Evolutionary conservation across 2,888 invertebrate genomes (phyloP), one percentile per base, ranked within the genome.

Genomic region (Spatulosminthurus flaviceps): DNA sequence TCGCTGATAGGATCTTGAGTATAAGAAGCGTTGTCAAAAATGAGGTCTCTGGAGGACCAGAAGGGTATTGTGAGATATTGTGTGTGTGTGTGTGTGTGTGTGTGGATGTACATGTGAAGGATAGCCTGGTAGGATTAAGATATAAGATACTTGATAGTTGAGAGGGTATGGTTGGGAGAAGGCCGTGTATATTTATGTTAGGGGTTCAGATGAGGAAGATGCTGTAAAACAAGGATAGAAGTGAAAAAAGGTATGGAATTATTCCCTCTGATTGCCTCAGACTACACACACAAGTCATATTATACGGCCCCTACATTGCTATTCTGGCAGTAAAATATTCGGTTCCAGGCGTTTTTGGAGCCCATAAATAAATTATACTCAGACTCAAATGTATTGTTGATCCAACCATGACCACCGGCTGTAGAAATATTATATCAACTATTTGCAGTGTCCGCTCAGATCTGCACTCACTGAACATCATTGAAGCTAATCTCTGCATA

Each of bases 401-500:
- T 61, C 78, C 78, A 73, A 71, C 71, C 78, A 78, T 78, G 78
- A 78, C 78, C 72, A 72, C 72, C 71, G 72, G 78, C 78, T 60
- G 78, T 71, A 78, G 60, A 78, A 78, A 78, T 64, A 51, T 75
- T 75, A 75, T 75, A 76, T 76, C 76, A 76, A 76, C 76, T 76
- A 76, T 76, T 76, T 76, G 76, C 76, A 76, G 66, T 67, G 76
- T 76, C 76, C 76, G 66, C 76, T 67, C 61, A 64, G 22, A 22
- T 64, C 64, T 26, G 64, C 64, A 64, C 64, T 26, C 64, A 64
- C 64, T 64, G 64, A 64, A 16, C 64, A 64, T 64, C 64, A 64
- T 64, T 26, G 64, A 22, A 64, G 64, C 64, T 64, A 64, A 64
- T 64, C 64, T 64, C 64, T 64, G 64, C 64, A 64, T 64, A 64